Evolutionary conservation across 2,797 vertebrate genomes (phyloP).

Genomic region (Mormyrus proboscirostris): DNA sequence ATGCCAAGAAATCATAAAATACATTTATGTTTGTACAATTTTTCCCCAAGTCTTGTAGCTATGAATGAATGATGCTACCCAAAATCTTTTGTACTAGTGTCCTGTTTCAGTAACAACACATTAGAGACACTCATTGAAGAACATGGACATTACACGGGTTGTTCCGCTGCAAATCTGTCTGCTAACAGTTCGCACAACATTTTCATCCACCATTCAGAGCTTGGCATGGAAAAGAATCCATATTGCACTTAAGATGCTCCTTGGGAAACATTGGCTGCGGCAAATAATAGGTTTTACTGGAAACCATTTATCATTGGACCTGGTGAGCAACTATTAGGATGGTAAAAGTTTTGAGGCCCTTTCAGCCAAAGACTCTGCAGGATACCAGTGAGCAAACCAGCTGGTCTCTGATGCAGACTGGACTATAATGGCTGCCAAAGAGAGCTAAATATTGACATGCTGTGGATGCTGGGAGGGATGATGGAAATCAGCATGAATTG

Average conservation of each 20-base stretch:
- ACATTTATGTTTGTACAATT: neutral
- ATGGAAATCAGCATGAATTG: slow-evolving; percentile 49
- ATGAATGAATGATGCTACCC: neutral
- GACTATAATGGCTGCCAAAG: slow-evolving; percentile 46
- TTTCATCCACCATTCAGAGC: slow-evolving; percentile 5
- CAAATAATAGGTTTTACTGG: neutral
- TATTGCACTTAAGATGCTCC: neutral
- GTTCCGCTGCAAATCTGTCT: neutral
- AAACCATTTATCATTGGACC: neutral
- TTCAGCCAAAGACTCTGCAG: slow-evolving; percentile 44
- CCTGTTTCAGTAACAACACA: neutral
- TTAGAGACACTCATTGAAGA: neutral
- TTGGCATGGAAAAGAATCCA: neutral
- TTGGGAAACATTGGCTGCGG: neutral
- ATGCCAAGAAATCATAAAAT: neutral
- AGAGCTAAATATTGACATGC: slow-evolving; percentile 56
- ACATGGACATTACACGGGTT: neutral
- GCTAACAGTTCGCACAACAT: neutral
- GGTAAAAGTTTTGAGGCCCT: slow-evolving; percentile 45
- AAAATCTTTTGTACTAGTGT: neutral
- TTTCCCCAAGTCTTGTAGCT: neutral
- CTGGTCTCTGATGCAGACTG: slow-evolving; percentile 28
- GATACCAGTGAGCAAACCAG: slow-evolving; percentile 48
- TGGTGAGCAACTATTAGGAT: slow-evolving; percentile 40
- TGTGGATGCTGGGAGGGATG: slow-evolving; percentile 48